Base-by-base conservation (phyloP, 2,113 vertebrate species). In the Laticauda laticaudata region DNA sequence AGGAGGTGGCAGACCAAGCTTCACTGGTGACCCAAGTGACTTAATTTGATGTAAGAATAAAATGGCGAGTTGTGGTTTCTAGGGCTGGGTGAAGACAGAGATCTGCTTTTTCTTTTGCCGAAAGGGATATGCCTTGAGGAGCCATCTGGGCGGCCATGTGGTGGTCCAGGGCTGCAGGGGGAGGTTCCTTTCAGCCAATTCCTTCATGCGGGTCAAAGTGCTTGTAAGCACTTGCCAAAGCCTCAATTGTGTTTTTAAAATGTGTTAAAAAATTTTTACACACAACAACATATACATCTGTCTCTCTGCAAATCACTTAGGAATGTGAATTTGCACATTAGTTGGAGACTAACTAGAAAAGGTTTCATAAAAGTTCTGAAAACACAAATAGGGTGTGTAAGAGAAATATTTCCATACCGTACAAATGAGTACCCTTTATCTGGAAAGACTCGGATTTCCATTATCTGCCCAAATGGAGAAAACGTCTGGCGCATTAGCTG, bases 401-500 rank as follows among this genome's bases (percentile, higher is more conserved):
- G 8, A 23, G 24, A 53, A 91, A 15, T 0, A 0, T n/a, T 21
- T 92, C 18, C 98, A 2, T 97, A 99, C 99, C 99, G 98, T 96
- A 99, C 98, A 90, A 99, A 99, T 85, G 99, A 99, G 96, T 99
- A 99, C 69, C 99, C 99, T 98, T 99, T 99, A 97, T 99, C 99
- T 0, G 99, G 99, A 96, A 99, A 99, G 95, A 99, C 99, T 94
- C 99, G 96, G 94, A 99, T 98, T 96, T 99, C 99, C 99, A 99
- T 98, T 96, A 99, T 99, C 97, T 99, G 99, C 92, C 99, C 99
- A 90, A 99, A 99, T 10, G 98, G 98, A 34, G 99, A 99, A 96
- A 99, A 99, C 75, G 99, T 99, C 98, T 99, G 99, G 95, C 99
- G 99, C 99, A 99, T 99, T 90, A 99, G 97, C 98, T 99, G 99